phyloP scores from a whole-genome alignment of 2,888 invertebrate species.

The Acronicta psi region DNA sequence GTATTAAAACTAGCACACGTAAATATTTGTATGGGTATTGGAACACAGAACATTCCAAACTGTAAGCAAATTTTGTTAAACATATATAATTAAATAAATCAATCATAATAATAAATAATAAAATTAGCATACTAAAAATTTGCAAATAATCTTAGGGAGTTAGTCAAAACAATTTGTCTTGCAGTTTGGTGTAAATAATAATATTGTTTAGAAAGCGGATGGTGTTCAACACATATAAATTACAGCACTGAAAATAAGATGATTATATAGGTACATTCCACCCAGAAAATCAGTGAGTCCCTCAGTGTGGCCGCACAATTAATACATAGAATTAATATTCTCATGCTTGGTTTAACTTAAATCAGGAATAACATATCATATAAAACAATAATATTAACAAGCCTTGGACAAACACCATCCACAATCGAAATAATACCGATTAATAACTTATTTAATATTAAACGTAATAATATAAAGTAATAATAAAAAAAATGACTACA shows the following conservation, averaged over 20 bases:
- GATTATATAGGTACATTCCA: conserved; percentile 68
- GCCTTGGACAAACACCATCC: conserved; percentile 87
- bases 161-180: conserved; percentile 67
- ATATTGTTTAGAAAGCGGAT: conserved; percentile 88
- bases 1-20: conserved; percentile 70
- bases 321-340: conserved; percentile 62
- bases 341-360: conserved; percentile 81
- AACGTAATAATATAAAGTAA: conserved; percentile 90
- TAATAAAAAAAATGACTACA: conserved; percentile 96
- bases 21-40: conserved; percentile 74
- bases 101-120: conserved; percentile 46
- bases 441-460: conserved; percentile 87
- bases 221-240: conserved; percentile 85
- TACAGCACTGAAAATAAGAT: conserved; percentile 82
- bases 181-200: conserved; percentile 77
- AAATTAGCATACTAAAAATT: conserved; percentile 39
- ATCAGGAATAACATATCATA: conserved; percentile 77
- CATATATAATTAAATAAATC: conserved; percentile 38
- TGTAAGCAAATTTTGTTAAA: conserved; percentile 71
- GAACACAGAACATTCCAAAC: conserved; percentile 75
- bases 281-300: conserved; percentile 69
- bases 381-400: conserved; percentile 81
- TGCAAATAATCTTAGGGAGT: conserved; percentile 37
- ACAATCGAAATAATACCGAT: conserved; percentile 87
- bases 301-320: conserved; percentile 72